Evolutionary conservation across 2,797 vertebrate species (phyloP).

Genomic region (Silurus aristotelis): DNA sequence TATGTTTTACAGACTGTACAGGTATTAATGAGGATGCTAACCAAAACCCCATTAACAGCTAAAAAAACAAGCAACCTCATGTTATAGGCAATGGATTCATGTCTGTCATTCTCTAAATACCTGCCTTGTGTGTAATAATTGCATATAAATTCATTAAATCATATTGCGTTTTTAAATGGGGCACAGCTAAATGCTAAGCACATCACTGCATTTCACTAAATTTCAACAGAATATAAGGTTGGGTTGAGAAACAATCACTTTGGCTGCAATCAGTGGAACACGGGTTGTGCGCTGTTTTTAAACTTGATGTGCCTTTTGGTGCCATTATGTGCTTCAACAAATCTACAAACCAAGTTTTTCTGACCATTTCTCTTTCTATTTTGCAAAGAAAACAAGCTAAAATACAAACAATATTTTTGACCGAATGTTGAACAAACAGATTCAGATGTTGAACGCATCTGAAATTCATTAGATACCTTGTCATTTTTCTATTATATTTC

Average conservation of each 20-base stretch:
- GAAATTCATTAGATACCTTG: background rate
- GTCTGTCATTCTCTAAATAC: background rate
- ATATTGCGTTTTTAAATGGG: background rate
- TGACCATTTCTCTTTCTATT: background rate
- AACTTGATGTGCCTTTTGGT: background rate
- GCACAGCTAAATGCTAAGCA: background rate
- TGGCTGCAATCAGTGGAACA: background rate
- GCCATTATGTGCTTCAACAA: constrained; percentile 7
- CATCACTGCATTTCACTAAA: background rate
- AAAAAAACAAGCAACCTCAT: background rate
- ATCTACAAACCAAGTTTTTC: background rate
- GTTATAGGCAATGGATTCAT: background rate
- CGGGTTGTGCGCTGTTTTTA: background rate
- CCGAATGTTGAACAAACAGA: background rate
- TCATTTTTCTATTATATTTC: background rate
- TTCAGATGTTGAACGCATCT: background rate
- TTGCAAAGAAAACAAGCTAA: background rate
- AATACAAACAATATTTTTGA: background rate
- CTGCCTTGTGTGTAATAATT: background rate
- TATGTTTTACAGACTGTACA: background rate
- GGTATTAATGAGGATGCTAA: background rate
- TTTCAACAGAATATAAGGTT: background rate
- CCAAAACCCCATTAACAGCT: constrained; percentile 14
- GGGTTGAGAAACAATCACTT: background rate
- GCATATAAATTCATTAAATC: constrained; percentile 1